Evolutionary conservation across 2,888 invertebrate genomes (phyloP).

Genomic region (Pammene fasciana): DNA sequence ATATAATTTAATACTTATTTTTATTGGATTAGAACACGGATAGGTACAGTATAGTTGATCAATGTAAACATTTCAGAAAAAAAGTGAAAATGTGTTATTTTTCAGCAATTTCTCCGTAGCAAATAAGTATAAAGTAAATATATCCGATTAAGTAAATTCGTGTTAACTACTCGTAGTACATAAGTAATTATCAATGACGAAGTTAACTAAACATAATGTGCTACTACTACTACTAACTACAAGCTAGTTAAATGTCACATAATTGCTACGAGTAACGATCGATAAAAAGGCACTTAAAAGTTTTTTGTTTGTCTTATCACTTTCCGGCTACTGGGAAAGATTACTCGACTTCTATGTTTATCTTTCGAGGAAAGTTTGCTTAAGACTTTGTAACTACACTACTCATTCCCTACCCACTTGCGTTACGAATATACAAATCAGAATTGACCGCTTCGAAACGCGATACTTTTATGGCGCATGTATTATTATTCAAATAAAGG

Average conservation of each 20-base stretch:
- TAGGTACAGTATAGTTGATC: not conserved
- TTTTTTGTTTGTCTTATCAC: slow-evolving; percentile 52
- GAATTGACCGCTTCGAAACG: slow-evolving; percentile 35
- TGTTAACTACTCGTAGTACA: too few species aligned
- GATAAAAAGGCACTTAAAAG: slow-evolving; percentile 44
- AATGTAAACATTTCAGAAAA: not conserved
- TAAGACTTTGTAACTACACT: slow-evolving; percentile 19
- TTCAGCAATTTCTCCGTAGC: too few species aligned
- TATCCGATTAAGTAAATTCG: too few species aligned
- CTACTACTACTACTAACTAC: not conserved
- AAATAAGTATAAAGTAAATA: too few species aligned
- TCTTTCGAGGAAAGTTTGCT: slow-evolving; percentile 34
- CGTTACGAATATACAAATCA: slow-evolving; percentile 21
- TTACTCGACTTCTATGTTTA: slow-evolving; percentile 42
- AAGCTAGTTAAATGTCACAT: slow-evolving; percentile 49
- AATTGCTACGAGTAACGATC: slow-evolving; percentile 44
- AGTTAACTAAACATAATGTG: not conserved
- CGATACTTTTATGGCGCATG: slow-evolving; percentile 34
- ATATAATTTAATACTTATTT: not conserved
- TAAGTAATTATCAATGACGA: slow-evolving; percentile 24
- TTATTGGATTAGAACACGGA: not conserved
- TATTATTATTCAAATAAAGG: slow-evolving; percentile 44
- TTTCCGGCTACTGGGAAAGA: slow-evolving; percentile 44
- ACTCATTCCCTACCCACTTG: slow-evolving; percentile 28
- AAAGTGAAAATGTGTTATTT: not conserved